Percentiles rank a stretch among this genome's conserved stretches.
Evolutionary conservation across 2,888 invertebrate species (phyloP).

Genomic region (Hoplodrina blanda): DNA sequence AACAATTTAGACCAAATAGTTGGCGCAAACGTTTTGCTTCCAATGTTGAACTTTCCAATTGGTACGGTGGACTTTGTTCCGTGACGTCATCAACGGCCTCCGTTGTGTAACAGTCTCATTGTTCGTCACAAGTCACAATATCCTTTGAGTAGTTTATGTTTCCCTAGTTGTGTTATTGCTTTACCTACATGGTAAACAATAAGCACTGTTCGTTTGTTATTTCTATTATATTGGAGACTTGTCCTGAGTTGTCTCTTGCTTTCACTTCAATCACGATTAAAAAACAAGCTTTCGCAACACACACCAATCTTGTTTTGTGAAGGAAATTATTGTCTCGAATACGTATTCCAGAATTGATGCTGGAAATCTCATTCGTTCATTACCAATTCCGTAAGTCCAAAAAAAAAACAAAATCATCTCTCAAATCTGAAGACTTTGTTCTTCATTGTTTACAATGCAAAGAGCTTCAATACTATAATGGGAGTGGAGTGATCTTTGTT

Average conservation of each 20-base stretch:
- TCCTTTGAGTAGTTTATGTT: conserved; percentile 64
- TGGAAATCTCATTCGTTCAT: neutral
- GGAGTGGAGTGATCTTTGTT: conserved; percentile 36
- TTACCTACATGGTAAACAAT: conserved; percentile 28
- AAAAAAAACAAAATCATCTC: conserved; percentile 1
- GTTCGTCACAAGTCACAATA: conserved; percentile 78
- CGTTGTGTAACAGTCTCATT: conserved; percentile 69
- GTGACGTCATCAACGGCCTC: conserved; percentile 75
- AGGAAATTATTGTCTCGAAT: conserved; percentile 4
- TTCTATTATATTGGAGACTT: conserved; percentile 20
- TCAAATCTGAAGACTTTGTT: neutral
- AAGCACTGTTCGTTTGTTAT: conserved; percentile 25
- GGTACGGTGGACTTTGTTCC: conserved; percentile 77
- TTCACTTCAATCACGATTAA: conserved; percentile 42
- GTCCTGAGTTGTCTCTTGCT: conserved; percentile 28
- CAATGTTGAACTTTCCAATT: conserved; percentile 81
- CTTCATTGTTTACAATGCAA: conserved; percentile 15
- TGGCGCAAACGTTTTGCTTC: conserved; percentile 64
- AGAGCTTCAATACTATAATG: conserved; percentile 7
- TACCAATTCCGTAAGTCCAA: conserved; percentile 9
- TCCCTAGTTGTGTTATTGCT: conserved; percentile 56
- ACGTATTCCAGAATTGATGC: conserved; percentile 3
- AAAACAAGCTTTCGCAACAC: conserved; percentile 35
- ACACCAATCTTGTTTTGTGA: conserved; percentile 18
- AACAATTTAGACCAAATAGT: conserved; percentile 61